Conservation (phyloP, 2,888 invertebrate genomes). For the Zaprionus obscuricornis region DNA sequence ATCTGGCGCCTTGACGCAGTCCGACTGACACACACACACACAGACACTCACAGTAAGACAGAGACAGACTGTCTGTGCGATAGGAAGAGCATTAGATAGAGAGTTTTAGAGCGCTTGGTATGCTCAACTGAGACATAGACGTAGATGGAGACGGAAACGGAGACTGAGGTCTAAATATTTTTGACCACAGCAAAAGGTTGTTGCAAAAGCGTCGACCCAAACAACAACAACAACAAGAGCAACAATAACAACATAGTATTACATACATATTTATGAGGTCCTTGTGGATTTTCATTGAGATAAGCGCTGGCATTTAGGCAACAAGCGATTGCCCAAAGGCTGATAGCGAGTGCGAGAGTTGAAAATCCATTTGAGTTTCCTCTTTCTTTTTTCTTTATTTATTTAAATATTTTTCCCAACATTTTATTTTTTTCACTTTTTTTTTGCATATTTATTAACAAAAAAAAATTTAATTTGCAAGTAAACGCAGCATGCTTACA, state of each 20-base stretch:
- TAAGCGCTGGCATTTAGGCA: conserved; percentile 71
- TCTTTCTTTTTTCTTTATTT: conserved; percentile 1
- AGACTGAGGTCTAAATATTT: conserved; percentile 56
- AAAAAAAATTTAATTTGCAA: conserved; percentile 69
- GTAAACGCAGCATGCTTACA: conserved; percentile 29
- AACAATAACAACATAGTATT: conserved; percentile 8
- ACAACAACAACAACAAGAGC: conserved; percentile 4
- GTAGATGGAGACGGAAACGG: conserved; percentile 1
- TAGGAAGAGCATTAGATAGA: not conserved
- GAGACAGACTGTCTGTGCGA: conserved; percentile 8
- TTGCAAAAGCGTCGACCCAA: conserved; percentile 46
- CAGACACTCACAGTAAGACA: conserved; percentile 6
- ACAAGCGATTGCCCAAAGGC: conserved; percentile 49
- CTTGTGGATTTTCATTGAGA: conserved; percentile 74
- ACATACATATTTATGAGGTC: conserved; percentile 75
- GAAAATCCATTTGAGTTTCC: conserved; percentile 26
- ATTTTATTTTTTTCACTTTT: no score
- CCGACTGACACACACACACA: conserved; percentile 29
- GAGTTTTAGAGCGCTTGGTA: not conserved
- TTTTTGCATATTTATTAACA: conserved; percentile 57
- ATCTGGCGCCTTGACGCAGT: conserved; percentile 69
- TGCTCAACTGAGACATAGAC: no score
- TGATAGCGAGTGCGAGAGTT: not conserved
- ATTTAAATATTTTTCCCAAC: no score
- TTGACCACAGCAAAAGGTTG: conserved; percentile 66